Evolutionary conservation across 2,888 invertebrate species (phyloP).

Genomic region (Himalopsyche kuldschensis): DNA sequence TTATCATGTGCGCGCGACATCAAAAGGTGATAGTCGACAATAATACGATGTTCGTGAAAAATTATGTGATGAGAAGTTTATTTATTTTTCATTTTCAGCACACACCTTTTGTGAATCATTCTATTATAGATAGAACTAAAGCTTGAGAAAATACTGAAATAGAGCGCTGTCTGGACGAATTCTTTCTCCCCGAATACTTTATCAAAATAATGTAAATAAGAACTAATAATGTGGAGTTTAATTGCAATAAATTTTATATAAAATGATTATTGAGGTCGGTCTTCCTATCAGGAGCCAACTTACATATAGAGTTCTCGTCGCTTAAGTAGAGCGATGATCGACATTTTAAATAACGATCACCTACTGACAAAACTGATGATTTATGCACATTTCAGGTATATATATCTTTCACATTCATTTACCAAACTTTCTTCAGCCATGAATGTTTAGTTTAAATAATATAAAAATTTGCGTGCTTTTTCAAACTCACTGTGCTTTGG

Average conservation of each 20-base stretch:
- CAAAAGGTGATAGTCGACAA: background rate
- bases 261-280: background rate
- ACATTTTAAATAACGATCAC: no score
- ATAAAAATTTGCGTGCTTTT: no score
- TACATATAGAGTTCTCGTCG: background rate
- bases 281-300: background rate
- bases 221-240: background rate
- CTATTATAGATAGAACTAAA: background rate
- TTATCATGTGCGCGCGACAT: background rate
- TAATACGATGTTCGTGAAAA: background rate
- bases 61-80: background rate
- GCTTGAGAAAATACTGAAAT: background rate
- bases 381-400: no score
- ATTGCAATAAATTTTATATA: background rate
- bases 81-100: background rate
- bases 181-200: background rate
- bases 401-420: no score
- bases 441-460: no score
- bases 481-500: no score
- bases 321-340: background rate
- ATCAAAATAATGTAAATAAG: background rate
- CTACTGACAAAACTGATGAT: no score
- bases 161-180: background rate
- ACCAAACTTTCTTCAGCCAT: no score
- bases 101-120: background rate